Conservation (phyloP, 2,888 invertebrate genomes). For the Carabus problematicus region DNA sequence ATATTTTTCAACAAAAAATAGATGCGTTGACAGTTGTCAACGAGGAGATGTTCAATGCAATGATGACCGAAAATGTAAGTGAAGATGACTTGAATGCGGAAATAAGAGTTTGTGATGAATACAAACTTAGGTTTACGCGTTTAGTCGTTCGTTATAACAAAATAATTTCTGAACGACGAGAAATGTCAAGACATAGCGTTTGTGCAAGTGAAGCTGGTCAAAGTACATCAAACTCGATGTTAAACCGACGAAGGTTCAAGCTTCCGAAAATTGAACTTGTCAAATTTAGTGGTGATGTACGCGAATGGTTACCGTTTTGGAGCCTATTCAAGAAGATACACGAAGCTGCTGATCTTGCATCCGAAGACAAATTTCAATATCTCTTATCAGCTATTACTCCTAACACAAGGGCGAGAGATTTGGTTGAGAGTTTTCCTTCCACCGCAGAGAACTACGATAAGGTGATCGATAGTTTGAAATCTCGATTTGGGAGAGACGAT, state of each 20-base stretch:
- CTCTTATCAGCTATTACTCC: slow-evolving; percentile 43
- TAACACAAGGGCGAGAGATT: slow-evolving; percentile 41
- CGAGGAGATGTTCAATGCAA: background rate
- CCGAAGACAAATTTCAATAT: slow-evolving; percentile 48
- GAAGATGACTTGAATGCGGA: slow-evolving; percentile 2
- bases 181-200: background rate
- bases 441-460: slow-evolving; percentile 49
- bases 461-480: slow-evolving; percentile 44
- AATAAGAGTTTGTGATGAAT: background rate
- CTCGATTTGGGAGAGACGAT: slow-evolving; percentile 45
- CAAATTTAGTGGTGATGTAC: slow-evolving; percentile 46
- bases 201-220: background rate
- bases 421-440: slow-evolving; percentile 47
- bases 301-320: slow-evolving; percentile 49
- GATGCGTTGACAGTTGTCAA: background rate
- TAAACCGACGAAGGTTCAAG: slow-evolving; percentile 44
- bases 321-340: slow-evolving; percentile 48
- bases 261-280: slow-evolving; percentile 44
- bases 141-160: background rate
- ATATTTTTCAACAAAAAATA: background rate
- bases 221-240: background rate
- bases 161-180: background rate
- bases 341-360: slow-evolving; percentile 43
- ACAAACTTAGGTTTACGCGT: background rate
- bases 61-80: too few species aligned